Base-by-base conservation (phyloP, 2,113 vertebrate genomes). In the Rhabdornis inornatus region DNA sequence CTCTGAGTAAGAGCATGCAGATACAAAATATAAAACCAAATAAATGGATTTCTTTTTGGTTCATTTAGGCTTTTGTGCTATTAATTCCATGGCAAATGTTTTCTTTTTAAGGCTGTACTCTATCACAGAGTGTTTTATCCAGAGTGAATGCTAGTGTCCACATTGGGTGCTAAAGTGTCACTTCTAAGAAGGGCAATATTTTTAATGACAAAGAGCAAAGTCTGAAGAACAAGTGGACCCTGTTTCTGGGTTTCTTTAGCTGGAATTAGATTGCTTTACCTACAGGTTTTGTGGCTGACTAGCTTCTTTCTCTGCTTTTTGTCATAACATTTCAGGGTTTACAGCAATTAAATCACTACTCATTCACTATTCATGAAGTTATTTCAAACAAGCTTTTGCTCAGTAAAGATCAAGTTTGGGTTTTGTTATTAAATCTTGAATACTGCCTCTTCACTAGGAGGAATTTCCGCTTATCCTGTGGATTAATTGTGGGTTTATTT, bases 31-130 rank as follows among this genome's bases (percentile, higher is more conserved):
- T 23, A 61, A 77, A 82, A n/a, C 65, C 22, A 63, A 72, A 83
- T 17, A 81, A 90, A 53, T 5, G 0, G 20, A 42, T 83, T 85
- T 78, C 0, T 64, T 77, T 95, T 64, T 60, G 25, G 19, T 66
- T 84, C 4, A 0, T 65, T 88, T 40, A 75, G 56, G 52, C 55
- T 92, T 95, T 82, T 86, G 31, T 82, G n/a, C 65, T 96, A 49
- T 79, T 92, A 90, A 95, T 97, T 97, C 52, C 25, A 27, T 37
- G 40, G 35, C 66, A 93, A 49, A 87, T 95, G 68, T 90, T 97
- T 96, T 90, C 83, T 90, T 94, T 93, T 63, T 63, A 69, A 93
- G 76, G 69, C 45, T 93, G 4, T 30, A 21, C 42, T 75, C 40
- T 28, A 8, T 71, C 55, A 69, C 17, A 21, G 30, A 37, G 40